Conservation (phyloP, 2,113 vertebrate species). For the Setophaga petechia region DNA sequence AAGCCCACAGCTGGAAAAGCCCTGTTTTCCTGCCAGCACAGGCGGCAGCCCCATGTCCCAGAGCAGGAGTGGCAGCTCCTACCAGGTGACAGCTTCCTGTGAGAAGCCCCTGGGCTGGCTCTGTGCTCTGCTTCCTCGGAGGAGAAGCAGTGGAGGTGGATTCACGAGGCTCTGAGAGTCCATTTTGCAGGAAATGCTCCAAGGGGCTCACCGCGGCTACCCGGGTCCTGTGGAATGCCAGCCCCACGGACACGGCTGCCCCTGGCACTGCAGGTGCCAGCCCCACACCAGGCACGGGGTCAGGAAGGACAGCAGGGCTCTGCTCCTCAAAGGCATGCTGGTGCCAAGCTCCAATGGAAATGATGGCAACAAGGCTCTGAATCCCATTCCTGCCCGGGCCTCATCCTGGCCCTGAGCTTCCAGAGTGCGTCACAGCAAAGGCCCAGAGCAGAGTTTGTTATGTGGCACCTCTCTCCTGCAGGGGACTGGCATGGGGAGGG, state of each 20-base stretch:
- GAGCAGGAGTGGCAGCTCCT: background rate
- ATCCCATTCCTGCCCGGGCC: background rate
- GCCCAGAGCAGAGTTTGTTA: background rate
- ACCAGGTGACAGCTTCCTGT: background rate
- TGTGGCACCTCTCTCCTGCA: background rate
- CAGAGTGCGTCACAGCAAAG: background rate
- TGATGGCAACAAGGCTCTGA: background rate
- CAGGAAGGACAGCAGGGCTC: background rate
- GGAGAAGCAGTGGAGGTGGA: background rate
- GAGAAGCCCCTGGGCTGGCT: background rate
- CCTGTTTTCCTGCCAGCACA: background rate
- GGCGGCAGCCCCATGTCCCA: background rate
- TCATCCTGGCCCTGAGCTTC: background rate
- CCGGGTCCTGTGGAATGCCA: background rate
- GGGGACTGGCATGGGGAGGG: fast-evolving
- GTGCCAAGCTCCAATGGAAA: background rate
- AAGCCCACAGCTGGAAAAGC: background rate
- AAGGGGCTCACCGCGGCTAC: background rate
- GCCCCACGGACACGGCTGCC: fast-evolving
- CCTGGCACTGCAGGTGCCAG: fast-evolving
- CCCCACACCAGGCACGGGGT: background rate
- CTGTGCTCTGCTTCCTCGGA: background rate
- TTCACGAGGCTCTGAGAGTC: background rate
- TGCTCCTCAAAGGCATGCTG: background rate
- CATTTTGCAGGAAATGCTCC: slow-evolving; percentile 2